These are phyloP conservation scores for Carduelis carduelis DNA, from an alignment of 2,797 vertebrate genomes.

Conservation along the genomic window DNA sequence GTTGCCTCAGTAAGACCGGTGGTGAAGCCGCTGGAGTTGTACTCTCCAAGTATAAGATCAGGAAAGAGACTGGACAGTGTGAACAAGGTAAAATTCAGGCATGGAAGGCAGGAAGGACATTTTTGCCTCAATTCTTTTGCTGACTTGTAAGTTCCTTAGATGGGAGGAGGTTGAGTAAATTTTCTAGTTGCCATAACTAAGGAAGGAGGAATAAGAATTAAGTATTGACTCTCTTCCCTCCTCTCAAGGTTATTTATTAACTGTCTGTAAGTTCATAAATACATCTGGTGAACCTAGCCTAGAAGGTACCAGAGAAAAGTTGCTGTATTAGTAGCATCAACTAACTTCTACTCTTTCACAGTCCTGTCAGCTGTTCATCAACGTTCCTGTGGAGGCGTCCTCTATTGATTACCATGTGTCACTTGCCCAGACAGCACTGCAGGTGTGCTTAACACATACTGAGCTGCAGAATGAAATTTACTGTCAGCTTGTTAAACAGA, in stretches of 20 bases:
- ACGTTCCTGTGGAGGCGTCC: slow-evolving; percentile 89
- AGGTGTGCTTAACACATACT: slow-evolving; percentile 90
- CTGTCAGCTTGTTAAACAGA: slow-evolving; percentile 94
- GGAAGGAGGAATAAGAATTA: background rate
- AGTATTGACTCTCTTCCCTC: background rate
- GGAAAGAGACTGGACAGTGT: background rate
- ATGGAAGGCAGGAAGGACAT: background rate
- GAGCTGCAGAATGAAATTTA: slow-evolving; percentile 97
- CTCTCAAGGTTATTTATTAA: background rate
- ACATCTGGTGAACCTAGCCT: background rate
- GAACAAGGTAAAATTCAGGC: background rate
- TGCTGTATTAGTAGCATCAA: background rate
- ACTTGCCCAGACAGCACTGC: slow-evolving; percentile 91
- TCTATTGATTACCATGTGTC: slow-evolving; percentile 95
- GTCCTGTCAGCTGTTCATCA: slow-evolving; percentile 98
- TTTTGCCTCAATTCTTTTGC: background rate
- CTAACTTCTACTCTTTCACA: slow-evolving; percentile 50
- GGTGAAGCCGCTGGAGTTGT: background rate
- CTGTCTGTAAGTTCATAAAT: background rate
- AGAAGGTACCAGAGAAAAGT: background rate
- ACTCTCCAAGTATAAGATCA: background rate
- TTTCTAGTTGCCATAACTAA: background rate
- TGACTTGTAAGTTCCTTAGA: background rate
- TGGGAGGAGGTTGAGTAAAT: background rate
- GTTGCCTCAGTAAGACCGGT: background rate